Conservation (phyloP, 2,888 invertebrate genomes). For the Dryadula phaetusa region DNA sequence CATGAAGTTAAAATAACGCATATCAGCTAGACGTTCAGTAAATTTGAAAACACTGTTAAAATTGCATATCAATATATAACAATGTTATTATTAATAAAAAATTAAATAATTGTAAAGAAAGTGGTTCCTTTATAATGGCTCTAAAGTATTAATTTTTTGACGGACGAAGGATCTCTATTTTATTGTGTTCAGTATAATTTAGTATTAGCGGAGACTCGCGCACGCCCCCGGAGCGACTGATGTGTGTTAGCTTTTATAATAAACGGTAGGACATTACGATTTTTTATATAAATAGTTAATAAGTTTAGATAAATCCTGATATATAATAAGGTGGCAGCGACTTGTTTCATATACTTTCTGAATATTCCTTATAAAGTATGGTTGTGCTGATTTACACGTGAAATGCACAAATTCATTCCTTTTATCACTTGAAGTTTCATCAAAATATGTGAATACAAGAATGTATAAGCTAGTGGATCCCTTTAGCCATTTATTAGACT, state of each 20-base stretch:
- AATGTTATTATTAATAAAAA: constrained; percentile 2
- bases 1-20: constrained; percentile 6
- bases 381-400: constrained; percentile 25
- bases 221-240: constrained; percentile 71
- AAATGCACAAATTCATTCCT: constrained; percentile 15
- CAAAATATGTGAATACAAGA: background rate
- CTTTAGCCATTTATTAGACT: background rate
- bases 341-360: constrained; percentile 33
- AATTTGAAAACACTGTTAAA: background rate
- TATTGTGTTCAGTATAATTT: constrained; percentile 47
- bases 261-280: constrained; percentile 61
- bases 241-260: constrained; percentile 69
- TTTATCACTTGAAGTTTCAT: background rate
- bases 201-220: constrained; percentile 41
- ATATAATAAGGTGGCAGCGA: constrained; percentile 1
- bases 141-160: constrained; percentile 25
- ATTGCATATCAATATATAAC: constrained; percentile 14
- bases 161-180: constrained; percentile 40
- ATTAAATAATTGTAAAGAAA: constrained; percentile 4
- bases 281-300: constrained; percentile 57
- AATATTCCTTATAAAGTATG: constrained; percentile 8
- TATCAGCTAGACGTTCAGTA: background rate
- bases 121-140: constrained; percentile 31
- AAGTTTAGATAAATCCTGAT: constrained; percentile 29
- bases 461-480: background rate